Conservation (phyloP, 2,797 vertebrate species). For the Amblyopsis hoosieri region DNA sequence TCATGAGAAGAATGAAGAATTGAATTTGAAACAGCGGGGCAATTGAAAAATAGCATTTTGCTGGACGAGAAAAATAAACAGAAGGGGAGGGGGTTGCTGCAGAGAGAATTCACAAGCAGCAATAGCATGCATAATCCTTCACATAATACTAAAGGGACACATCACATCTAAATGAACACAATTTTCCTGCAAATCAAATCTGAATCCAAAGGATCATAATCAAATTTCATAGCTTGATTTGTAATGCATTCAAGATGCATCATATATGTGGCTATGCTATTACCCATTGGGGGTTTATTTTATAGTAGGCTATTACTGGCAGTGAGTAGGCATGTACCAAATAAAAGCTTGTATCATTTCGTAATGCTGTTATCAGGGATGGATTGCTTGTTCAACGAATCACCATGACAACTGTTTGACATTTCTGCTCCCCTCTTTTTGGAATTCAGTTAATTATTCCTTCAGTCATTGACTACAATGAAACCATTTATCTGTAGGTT, state of each 20-base stretch:
- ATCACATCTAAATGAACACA: slow-evolving; percentile 53
- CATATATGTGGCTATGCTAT: slow-evolving; percentile 29
- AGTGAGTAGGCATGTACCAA: slow-evolving; percentile 23
- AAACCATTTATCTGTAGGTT: slow-evolving; percentile 45
- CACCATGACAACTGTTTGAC: slow-evolving; percentile 79
- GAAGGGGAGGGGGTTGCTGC: slow-evolving; percentile 44
- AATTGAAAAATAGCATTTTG: slow-evolving; percentile 53
- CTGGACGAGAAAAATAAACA: slow-evolving; percentile 69
- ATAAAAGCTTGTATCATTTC: slow-evolving; percentile 51
- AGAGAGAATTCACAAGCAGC: slow-evolving; percentile 62
- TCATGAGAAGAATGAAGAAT: slow-evolving; percentile 39
- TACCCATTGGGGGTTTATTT: slow-evolving; percentile 44
- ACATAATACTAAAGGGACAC: slow-evolving; percentile 55
- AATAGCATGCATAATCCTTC: slow-evolving; percentile 69
- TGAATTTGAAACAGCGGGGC: slow-evolving; percentile 69
- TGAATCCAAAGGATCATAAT: slow-evolving; percentile 41
- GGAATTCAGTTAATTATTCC: slow-evolving; percentile 67
- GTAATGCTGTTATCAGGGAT: slow-evolving; percentile 69
- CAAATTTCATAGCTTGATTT: slow-evolving; percentile 36
- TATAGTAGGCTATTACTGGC: slow-evolving; percentile 28
- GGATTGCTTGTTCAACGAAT: slow-evolving; percentile 78
- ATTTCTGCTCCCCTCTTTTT: slow-evolving; percentile 39
- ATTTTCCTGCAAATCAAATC: slow-evolving; percentile 44
- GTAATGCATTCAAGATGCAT: slow-evolving; percentile 31
- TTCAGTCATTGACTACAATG: slow-evolving; percentile 49